Evolutionary conservation across 2,797 vertebrate species (phyloP), one percentile per base, ranked within the genome.

Genomic region (Siniperca obscura): DNA sequence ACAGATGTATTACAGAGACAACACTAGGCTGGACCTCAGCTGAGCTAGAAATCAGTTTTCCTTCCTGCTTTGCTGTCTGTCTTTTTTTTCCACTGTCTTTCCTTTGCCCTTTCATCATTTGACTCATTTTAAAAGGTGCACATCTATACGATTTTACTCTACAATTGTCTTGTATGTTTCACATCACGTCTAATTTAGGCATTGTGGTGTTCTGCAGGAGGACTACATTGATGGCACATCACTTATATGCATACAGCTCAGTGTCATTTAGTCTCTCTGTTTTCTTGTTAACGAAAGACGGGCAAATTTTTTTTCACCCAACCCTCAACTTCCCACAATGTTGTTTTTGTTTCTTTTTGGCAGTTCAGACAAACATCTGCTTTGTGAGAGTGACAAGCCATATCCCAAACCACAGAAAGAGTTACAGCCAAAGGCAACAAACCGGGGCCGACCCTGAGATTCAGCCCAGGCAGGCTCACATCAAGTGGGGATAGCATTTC

Each of bases 361-460:
- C 95, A 96, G 96, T 97, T 97, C 97, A 97, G 96, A 98, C 98
- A 98, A 98, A 99, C 98, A 99, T 98, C 97, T 98, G 98, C 97
- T 98, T 96, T 96, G 86, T 92, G 90, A 97, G 96, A 98, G 97
- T 97, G 97, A 97, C 97, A 97, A 97, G 91, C 97, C 97, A 97
- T 97, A 96, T 98, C 97, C 97, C 96, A 97, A 98, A 97, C 97
- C 97, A 92, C 96, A 94, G 94, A 95, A 95, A 94, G 95, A 88
- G 93, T 93, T 93, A 90, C 89, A 96, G 97, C 98, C 98, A 99
- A 99, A 97, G 97, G 97, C 97, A 99, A 99, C 97, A 98, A 97
- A 96, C 95, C 93, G 91, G 96, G 96, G 94, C 96, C 95, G 96
- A 95, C 94, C 94, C 95, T 91, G 96, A 95, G 95, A 96, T 96